Conservation (phyloP, 2,797 vertebrate genomes). For the Pyrocephalus nanus region DNA sequence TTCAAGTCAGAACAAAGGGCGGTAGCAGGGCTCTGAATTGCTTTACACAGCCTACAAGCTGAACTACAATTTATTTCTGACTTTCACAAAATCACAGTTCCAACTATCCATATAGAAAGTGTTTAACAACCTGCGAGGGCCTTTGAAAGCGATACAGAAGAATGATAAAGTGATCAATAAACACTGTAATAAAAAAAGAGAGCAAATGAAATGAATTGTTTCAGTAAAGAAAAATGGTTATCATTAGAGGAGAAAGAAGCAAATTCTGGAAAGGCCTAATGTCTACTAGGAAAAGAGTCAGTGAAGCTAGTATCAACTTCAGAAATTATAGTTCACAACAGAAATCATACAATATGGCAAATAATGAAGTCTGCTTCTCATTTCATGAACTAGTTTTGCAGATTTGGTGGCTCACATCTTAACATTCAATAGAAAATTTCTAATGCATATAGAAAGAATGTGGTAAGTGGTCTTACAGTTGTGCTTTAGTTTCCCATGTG, state of each 20-base stretch:
- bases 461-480: neutral
- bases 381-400: neutral
- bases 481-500: neutral
- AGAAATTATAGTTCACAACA: neutral
- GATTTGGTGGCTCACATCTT: neutral
- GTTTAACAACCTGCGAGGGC: neutral
- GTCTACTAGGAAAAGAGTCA: neutral
- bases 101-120: neutral
- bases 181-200: neutral
- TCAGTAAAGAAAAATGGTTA: neutral
- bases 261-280: neutral
- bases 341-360: neutral
- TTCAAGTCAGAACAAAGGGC: conserved; percentile 37
- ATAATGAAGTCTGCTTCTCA: neutral
- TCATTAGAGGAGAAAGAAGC: neutral
- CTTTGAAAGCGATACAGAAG: neutral
- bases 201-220: neutral
- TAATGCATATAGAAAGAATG: neutral
- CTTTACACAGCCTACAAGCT: conserved; percentile 20
- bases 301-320: neutral
- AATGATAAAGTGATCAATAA: neutral
- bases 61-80: neutral
- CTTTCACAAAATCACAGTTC: neutral
- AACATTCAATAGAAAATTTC: neutral
- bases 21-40: neutral